Conservation (phyloP, 2,797 vertebrate genomes). For the Acrocephalus scirpaceus region DNA sequence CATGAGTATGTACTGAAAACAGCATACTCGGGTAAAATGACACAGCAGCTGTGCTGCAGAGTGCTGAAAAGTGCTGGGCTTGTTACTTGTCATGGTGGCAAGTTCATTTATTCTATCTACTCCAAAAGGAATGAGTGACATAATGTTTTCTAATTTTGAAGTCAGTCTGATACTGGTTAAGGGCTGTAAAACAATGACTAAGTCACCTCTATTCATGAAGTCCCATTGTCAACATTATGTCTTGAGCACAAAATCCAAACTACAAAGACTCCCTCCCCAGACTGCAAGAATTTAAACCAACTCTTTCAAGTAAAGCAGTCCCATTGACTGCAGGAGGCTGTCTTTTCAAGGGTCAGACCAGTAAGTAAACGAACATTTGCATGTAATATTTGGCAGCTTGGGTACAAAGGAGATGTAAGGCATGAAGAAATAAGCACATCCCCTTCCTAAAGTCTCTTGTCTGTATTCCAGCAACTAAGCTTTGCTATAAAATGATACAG, state of each 20-base stretch:
- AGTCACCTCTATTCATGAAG: not conserved
- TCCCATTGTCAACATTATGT: not conserved
- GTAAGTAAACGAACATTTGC: not conserved
- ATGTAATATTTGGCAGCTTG: not conserved
- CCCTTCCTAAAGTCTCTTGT: not conserved
- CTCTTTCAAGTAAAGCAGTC: not conserved
- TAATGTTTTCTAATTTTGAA: slow-evolving; percentile 50
- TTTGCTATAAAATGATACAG: not conserved
- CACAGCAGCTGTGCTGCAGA: not conserved
- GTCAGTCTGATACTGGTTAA: slow-evolving; percentile 42
- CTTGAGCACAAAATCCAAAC: not conserved
- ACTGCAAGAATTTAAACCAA: not conserved
- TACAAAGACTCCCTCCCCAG: not conserved
- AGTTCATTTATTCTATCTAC: slow-evolving; percentile 17
- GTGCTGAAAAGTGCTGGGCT: not conserved
- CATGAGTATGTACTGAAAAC: not conserved
- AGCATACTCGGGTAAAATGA: not conserved
- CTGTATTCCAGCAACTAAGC: not conserved
- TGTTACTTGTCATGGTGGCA: not conserved
- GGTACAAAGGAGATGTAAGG: not conserved
- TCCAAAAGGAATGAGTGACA: slow-evolving; percentile 18
- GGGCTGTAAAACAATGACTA: not conserved
- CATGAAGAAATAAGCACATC: not conserved
- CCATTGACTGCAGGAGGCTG: not conserved
- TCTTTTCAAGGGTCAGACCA: not conserved